Evolutionary conservation across 2,113 vertebrate species (phyloP).

Genomic region (Cnemophilus loriae): DNA sequence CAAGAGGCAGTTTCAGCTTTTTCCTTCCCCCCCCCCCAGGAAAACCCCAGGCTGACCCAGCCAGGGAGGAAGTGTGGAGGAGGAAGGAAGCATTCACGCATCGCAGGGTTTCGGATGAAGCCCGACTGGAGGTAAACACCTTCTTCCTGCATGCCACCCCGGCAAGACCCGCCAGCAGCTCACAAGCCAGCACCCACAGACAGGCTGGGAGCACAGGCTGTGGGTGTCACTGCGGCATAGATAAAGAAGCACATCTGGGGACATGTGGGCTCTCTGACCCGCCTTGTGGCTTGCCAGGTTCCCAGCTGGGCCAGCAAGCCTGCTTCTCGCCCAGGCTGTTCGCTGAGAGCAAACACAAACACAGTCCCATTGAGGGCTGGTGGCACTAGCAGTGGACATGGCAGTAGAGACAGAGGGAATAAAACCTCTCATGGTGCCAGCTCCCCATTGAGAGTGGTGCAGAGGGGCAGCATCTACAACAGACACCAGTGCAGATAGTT

Average conservation of each 20-base stretch:
- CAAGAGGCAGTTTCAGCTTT: neutral
- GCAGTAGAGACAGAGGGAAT: neutral
- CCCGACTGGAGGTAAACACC: neutral
- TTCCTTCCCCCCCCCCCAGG: neutral
- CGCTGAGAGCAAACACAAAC: neutral
- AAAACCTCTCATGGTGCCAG: neutral
- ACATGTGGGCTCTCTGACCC: neutral
- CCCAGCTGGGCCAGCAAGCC: rapidly evolving
- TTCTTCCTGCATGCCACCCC: neutral
- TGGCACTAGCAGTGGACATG: neutral
- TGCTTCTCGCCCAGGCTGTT: neutral
- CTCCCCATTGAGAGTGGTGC: rapidly evolving
- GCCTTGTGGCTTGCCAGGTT: neutral
- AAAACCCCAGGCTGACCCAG: neutral
- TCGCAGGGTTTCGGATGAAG: neutral
- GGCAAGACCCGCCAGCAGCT: neutral
- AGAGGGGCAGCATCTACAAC: neutral
- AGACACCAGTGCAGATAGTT: neutral
- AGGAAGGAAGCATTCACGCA: slow-evolving; percentile 9
- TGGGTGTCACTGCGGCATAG: rapidly evolving
- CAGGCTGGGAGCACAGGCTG: neutral
- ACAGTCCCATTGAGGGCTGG: rapidly evolving
- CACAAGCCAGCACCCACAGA: neutral
- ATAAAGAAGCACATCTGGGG: neutral
- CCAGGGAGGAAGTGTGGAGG: neutral